Evolutionary conservation across 2,797 vertebrate species (phyloP), one percentile per base, ranked within the genome.

Genomic region (Phrynocephalus guinanensis): DNA sequence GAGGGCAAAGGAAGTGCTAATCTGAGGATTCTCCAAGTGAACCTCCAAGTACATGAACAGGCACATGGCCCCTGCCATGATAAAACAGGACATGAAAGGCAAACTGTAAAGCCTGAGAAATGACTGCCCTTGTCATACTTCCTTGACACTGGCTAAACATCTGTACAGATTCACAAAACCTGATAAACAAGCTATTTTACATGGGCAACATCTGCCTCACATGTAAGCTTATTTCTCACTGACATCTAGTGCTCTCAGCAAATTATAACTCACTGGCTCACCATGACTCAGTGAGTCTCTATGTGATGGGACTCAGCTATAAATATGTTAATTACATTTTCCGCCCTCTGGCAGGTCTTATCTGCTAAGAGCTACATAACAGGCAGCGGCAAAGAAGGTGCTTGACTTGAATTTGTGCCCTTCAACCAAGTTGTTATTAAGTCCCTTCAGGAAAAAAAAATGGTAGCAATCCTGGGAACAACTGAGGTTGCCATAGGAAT

Each of bases 231-330:
- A 38, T 18, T 81, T 68, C 28, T 16, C n/a, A 79, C 75, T 63
- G 50, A 78, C 67, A 78, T 22, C 81, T 78, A 81, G 24, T 44
- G 26, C 63, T 67, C 7, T 82, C 75, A 67, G 60, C 60, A 76
- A 75, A 67, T 82, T 13, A 76, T 67, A 63, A 76, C 38, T 50
- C 68, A 88, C 26, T 60, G 60, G 72, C 71, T 78, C 20, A 81
- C 56, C 52, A 28, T 79, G 77, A 83, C n/a, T 8, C 26, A 56
- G 16, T 67, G 48, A 63, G 20, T 66, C 70, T 22, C 50, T 30
- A 60, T 79, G 28, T 48, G 67, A 85, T 68, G n/a, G 78, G 38
- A 52, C 71, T 60, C 20, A 28, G 60, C 71, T 84, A 66, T 33
- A 75, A 66, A 75, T 66, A 67, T 30, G 30, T 66, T 66, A 30